Percentiles rank a stretch among this genome's conserved stretches.
These are phyloP conservation scores for Melanophora roralis DNA, from an alignment of 2,888 invertebrate species.

Conservation along the genomic window DNA sequence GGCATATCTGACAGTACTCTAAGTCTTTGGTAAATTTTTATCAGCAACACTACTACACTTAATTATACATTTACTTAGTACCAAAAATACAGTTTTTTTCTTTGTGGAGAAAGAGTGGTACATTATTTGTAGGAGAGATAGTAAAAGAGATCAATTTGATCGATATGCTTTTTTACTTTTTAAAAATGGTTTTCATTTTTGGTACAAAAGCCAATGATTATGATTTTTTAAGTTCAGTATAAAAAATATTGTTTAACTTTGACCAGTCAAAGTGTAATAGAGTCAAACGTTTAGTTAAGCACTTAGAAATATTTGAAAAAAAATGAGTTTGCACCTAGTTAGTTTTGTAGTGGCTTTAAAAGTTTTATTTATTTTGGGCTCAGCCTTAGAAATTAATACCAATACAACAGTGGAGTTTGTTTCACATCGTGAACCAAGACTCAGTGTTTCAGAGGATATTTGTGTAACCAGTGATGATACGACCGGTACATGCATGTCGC, in stretches of 20 bases:
- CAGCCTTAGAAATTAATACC: background rate
- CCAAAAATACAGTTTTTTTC: too few species aligned
- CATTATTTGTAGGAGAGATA: background rate
- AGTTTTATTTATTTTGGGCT: background rate
- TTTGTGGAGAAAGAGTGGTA: background rate
- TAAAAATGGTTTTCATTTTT: background rate
- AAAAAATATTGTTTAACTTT: background rate
- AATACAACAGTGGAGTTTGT: constrained; percentile 11
- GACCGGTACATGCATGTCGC: constrained; percentile 73
- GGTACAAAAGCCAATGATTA: constrained; percentile 55
- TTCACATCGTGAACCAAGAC: constrained; percentile 35
- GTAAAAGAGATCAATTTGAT: background rate
- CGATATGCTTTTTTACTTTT: background rate
- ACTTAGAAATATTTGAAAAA: background rate
- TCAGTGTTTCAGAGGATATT: constrained; percentile 63
- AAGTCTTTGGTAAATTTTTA: too few species aligned
- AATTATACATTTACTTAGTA: too few species aligned
- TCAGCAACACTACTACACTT: too few species aligned
- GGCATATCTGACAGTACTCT: too few species aligned
- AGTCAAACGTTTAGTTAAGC: too few species aligned
- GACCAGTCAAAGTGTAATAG: background rate
- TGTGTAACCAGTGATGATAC: constrained; percentile 71
- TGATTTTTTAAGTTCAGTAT: constrained; percentile 29
- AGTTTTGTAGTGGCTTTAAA: background rate
- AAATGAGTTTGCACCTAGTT: background rate